Percentiles rank a stretch among this genome's conserved stretches.
These are phyloP conservation scores for Erpetoichthys calabaricus DNA, from an alignment of 2,797 vertebrate species.

Conservation along the genomic window DNA sequence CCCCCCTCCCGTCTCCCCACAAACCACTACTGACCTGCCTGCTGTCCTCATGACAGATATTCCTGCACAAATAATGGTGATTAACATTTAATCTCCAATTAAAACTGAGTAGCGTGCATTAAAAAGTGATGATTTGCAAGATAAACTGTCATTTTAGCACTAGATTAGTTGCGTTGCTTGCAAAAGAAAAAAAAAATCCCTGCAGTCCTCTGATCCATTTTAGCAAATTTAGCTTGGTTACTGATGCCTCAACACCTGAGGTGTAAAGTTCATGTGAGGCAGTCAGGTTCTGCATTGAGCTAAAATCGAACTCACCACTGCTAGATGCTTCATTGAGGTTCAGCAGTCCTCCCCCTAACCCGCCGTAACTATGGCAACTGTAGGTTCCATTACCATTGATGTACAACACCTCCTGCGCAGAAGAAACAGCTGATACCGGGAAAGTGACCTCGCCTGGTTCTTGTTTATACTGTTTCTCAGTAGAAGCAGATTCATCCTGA, in stretches of 20 bases:
- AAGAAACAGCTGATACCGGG: conserved; percentile 51
- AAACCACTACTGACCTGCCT: not conserved
- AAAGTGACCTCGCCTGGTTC: conserved; percentile 54
- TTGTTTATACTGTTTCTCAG: conserved; percentile 55
- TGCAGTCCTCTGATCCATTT: not conserved
- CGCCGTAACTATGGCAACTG: conserved; percentile 71
- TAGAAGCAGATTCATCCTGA: conserved; percentile 50
- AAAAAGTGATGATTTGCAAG: not conserved
- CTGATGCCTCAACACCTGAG: conserved; percentile 1
- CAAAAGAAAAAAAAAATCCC: not conserved
- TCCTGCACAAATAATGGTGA: not conserved
- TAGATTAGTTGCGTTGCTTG: not conserved
- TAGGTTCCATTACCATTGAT: conserved; percentile 71
- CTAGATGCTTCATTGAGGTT: conserved; percentile 60
- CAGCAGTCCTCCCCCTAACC: conserved; percentile 59
- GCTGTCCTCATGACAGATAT: not conserved
- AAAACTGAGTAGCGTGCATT: not conserved
- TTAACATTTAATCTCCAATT: not conserved
- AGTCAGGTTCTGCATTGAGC: conserved; percentile 7
- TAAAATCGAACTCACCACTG: conserved; percentile 49
- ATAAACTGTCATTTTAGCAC: not conserved
- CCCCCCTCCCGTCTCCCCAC: not conserved
- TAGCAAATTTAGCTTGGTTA: not conserved
- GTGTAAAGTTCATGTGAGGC: conserved; percentile 9
- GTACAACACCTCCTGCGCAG: conserved; percentile 65